phyloP scores from a whole-genome alignment of 2,888 invertebrate species.

The Andricus quercusramuli region DNA sequence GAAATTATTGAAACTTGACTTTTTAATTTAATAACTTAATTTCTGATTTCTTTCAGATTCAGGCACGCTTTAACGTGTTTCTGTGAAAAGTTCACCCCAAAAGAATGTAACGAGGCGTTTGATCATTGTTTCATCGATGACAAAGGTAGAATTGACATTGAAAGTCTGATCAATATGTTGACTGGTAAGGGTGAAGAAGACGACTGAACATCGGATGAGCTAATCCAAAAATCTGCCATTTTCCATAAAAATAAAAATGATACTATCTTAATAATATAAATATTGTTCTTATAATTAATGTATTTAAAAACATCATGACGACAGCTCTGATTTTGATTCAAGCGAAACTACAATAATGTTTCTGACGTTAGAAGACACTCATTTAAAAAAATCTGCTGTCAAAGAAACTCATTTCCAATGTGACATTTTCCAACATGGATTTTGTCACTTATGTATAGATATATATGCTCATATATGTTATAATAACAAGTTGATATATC shows the following conservation, averaged over 20 bases:
- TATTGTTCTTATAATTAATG: neutral
- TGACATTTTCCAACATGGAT: neutral
- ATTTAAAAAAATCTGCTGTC: conserved; percentile 11
- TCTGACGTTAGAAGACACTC: neutral
- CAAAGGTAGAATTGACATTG: conserved; percentile 93
- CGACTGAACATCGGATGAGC: conserved; percentile 79
- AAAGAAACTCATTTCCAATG: conserved; percentile 23
- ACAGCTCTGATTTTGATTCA: conserved; percentile 25
- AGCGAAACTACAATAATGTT: neutral
- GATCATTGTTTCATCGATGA: conserved; percentile 95
- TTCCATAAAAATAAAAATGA: conserved; percentile 7
- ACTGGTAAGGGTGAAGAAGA: conserved; percentile 93
- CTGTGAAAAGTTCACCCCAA: conserved; percentile 94
- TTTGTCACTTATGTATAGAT: conserved; percentile 17
- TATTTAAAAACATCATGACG: conserved; percentile 4
- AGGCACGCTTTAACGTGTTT: conserved; percentile 95
- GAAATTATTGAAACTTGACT: neutral
- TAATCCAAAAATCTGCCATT: neutral
- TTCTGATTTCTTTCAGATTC: conserved; percentile 80
- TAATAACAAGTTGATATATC: conserved; percentile 16
- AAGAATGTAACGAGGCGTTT: conserved; percentile 94
- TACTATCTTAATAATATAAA: conserved; percentile 14
- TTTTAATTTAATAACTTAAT: conserved; percentile 21
- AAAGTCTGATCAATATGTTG: conserved; percentile 91
- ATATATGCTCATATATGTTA: conserved; percentile 10